Evolutionary conservation across 1,140 invertebrate species (phyloP).

Genomic region (Xylocopa sonorina): DNA sequence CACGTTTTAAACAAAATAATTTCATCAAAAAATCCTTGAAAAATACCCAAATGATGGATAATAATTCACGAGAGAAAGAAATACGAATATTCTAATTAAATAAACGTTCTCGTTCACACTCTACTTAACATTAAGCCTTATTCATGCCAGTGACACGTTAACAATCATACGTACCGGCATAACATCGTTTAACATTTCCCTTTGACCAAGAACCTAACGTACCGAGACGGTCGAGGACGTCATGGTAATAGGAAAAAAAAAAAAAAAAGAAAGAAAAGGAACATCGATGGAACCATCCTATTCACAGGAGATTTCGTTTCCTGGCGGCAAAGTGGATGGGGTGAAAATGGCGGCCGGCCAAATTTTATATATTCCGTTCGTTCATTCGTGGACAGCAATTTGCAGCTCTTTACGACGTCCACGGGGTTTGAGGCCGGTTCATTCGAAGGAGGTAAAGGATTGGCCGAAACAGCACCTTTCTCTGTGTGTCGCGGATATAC

Average conservation of each 20-base stretch:
- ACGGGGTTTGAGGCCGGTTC: conserved; percentile 29
- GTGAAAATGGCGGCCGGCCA: conserved; percentile 55
- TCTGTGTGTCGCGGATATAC: conserved; percentile 33
- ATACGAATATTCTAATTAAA: too few relatives aligned
- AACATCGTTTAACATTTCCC: too few relatives aligned
- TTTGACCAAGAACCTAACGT: too few relatives aligned
- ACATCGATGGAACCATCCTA: conserved; percentile 26
- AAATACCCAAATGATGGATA: too few relatives aligned
- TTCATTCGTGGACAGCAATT: conserved; percentile 60
- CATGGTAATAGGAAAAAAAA: not conserved
- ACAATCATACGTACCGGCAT: too few relatives aligned
- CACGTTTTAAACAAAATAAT: too few relatives aligned
- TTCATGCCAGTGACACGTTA: too few relatives aligned
- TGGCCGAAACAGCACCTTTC: conserved; percentile 46
- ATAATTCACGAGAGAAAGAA: too few relatives aligned
- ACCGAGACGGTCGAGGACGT: not conserved
- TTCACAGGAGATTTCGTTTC: conserved; percentile 1
- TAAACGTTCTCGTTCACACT: too few relatives aligned
- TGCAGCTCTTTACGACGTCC: conserved; percentile 61
- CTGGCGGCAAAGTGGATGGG: not conserved
- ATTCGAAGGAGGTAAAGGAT: conserved; percentile 50
- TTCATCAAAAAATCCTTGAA: too few relatives aligned
- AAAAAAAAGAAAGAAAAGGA: too few relatives aligned
- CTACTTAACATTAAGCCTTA: too few relatives aligned
- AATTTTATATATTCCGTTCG: conserved; percentile 64